A percentile compares a stretch with the other conserved stretches of the same genome.
phyloP scores from a whole-genome alignment of 2,888 invertebrate genomes.

The Plagodis dolabraria region DNA sequence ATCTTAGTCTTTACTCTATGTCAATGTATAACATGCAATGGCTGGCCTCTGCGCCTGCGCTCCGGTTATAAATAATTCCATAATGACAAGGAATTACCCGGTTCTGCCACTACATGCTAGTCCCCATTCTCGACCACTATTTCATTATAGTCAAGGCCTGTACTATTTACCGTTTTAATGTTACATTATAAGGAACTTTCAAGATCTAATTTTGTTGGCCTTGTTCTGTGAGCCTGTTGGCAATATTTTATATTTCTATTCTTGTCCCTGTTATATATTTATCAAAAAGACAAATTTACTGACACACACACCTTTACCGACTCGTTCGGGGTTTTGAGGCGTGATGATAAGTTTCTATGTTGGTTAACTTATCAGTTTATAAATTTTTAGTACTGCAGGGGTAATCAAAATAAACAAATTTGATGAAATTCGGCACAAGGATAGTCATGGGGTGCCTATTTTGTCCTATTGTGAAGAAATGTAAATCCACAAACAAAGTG shows the following conservation, averaged over 20 bases:
- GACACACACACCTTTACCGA: too few species aligned
- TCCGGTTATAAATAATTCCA: slow-evolving; percentile 78
- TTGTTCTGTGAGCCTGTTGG: slow-evolving; percentile 7
- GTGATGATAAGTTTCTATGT: too few species aligned
- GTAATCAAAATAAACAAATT: too few species aligned
- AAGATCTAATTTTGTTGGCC: slow-evolving; percentile 13
- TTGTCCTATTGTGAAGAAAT: too few species aligned
- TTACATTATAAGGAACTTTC: slow-evolving; percentile 20
- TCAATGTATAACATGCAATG: slow-evolving; percentile 50
- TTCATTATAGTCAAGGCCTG: slow-evolving; percentile 63
- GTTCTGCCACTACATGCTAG: slow-evolving; percentile 70
- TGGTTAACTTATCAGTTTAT: too few species aligned
- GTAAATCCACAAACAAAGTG: too few species aligned
- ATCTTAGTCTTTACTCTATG: slow-evolving; percentile 47
- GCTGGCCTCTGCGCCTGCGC: slow-evolving; percentile 57
- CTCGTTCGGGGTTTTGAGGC: too few species aligned
- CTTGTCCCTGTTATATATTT: background rate
- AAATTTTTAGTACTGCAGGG: too few species aligned
- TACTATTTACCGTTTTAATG: slow-evolving; percentile 60
- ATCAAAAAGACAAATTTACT: too few species aligned
- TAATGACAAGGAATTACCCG: slow-evolving; percentile 83
- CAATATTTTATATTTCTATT: slow-evolving; percentile 5
- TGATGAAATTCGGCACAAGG: too few species aligned
- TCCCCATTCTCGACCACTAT: slow-evolving; percentile 63
- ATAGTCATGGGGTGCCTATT: too few species aligned